phyloP scores from a whole-genome alignment of 2,113 vertebrate genomes.

The Aspiorhynchus laticeps region DNA sequence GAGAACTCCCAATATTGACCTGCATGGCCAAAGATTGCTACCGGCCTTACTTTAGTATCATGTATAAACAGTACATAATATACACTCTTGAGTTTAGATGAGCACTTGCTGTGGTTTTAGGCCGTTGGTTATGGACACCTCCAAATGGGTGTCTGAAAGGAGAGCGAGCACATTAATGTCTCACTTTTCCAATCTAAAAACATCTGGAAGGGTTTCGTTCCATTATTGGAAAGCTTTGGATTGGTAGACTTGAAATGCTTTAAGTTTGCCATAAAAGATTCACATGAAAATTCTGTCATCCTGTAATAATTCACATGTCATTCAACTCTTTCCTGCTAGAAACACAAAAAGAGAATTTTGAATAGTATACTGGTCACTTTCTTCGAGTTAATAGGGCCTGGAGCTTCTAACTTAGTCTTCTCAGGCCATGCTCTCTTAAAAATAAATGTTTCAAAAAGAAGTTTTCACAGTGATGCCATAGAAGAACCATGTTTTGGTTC shows the following conservation, averaged over 20 bases:
- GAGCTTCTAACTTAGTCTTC: neutral
- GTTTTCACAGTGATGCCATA: neutral
- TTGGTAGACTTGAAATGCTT: neutral
- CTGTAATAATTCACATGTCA: neutral
- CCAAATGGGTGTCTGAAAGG: neutral
- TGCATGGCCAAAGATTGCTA: constrained; percentile 52
- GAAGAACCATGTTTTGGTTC: no score
- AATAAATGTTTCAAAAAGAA: neutral
- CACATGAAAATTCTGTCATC: neutral
- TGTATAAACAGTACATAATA: constrained; percentile 40
- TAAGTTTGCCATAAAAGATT: constrained; percentile 1
- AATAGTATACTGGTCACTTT: neutral
- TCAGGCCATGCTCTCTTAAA: neutral
- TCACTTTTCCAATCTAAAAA: constrained; percentile 10
- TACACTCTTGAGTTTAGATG: constrained; percentile 22
- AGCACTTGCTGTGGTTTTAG: neutral
- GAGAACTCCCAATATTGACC: constrained; percentile 66
- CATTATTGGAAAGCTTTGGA: neutral
- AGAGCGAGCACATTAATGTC: constrained; percentile 28
- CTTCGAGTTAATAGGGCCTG: neutral
- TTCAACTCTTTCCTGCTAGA: neutral
- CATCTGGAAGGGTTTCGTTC: constrained; percentile 5
- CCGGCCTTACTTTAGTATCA: constrained; percentile 34
- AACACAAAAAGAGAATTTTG: neutral
- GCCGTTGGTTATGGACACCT: neutral